phyloP scores from a whole-genome alignment of 2,888 invertebrate species.

The Elysia crispata region DNA sequence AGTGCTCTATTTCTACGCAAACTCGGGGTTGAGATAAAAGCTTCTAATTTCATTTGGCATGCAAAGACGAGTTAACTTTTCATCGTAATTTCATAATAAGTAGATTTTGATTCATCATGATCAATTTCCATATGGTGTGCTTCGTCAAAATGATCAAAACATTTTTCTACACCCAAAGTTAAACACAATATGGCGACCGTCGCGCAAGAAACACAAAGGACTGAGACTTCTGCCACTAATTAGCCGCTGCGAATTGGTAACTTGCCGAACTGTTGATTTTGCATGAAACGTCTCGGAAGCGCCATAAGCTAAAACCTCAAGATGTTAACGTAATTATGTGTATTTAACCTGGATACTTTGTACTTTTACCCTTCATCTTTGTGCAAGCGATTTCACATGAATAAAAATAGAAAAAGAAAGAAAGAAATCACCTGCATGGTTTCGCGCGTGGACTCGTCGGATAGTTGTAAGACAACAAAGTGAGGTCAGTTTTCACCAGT shows the following conservation, averaged over 20 bases:
- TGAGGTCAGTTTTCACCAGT: constrained; percentile 1
- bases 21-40: too few species aligned
- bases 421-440: constrained; percentile 46
- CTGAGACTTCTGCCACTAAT: constrained; percentile 45
- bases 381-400: constrained; percentile 43
- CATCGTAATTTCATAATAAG: too few species aligned
- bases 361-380: constrained; percentile 25
- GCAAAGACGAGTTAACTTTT: too few species aligned
- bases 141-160: constrained; percentile 26
- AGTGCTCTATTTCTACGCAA: too few species aligned
- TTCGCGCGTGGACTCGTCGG: constrained; percentile 44
- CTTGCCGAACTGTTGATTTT: neutral
- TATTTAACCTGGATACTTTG: neutral
- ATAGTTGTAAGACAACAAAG: constrained; percentile 34
- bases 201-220: constrained; percentile 50
- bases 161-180: constrained; percentile 37
- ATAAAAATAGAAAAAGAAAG: constrained; percentile 42
- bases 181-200: constrained; percentile 50
- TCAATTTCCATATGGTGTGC: neutral
- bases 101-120: neutral
- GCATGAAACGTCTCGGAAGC: neutral
- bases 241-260: constrained; percentile 18
- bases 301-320: neutral
- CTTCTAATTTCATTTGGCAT: too few species aligned
- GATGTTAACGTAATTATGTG: constrained; percentile 44